Base-by-base conservation (phyloP, 2,113 vertebrate genomes). In the Gila orcuttii region DNA sequence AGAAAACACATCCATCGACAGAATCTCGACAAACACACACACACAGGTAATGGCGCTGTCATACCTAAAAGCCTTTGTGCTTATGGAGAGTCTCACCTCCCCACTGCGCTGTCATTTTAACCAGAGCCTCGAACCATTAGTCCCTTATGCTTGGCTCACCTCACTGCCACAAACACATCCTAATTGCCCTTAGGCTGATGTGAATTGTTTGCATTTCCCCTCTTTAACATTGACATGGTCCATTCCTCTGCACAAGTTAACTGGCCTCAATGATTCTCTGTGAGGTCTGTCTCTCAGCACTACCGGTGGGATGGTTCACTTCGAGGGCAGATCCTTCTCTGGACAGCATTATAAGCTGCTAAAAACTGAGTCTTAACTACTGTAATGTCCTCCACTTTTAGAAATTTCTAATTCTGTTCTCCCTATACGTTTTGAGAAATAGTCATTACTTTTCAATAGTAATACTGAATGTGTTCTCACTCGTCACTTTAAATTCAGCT, bases 1-100 rank as follows among this genome's bases (percentile, higher is more conserved):
- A 88, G 84, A 84, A 86, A 89, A 89, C 74, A 88, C 86, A 89
- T 89, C 89, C 90, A 88, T 89, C 85, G 88, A 81, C 55, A 84
- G 69, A 85, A 83, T 81, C 75, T 59, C 60, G 31, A 77, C 78
- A 71, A 25, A 75, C 36, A 71, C 68, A 23, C 57, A 81, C 57
- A 77, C 69, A 77, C 83, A 87, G 33, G 79, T 69, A 82, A 73
- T 75, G 78, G 64, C n/a, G 73, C 69, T 81, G 57, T 83, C 81
- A 84, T 75, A 87, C 80, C 79, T 50, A 85, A 89, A 85, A 83
- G 71, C 77, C 83, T 76, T 59, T n/a, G 64, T 83, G 75, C 76
- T 71, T 33, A 62, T 75, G 75, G 74, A 85, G 52, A 69, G 86
- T 50, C 73, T 86, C 76, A 77, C 85, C n/a, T 90, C 60, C 88